phyloP scores from a whole-genome alignment of 2,113 vertebrate species.

The Tricholaema leucomelas region DNA sequence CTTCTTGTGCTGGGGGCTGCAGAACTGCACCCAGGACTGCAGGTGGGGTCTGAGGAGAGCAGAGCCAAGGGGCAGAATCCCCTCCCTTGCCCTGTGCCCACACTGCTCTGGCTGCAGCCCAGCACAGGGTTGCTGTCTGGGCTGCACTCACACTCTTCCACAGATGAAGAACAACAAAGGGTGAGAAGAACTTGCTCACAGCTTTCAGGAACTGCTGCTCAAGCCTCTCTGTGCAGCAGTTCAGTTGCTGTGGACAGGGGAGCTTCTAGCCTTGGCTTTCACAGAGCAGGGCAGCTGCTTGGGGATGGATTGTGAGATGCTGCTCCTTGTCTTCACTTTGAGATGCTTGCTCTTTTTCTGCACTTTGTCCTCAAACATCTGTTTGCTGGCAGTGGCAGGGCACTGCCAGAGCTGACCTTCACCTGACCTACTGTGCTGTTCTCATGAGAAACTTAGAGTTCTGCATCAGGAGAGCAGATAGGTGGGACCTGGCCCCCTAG shows the following conservation, averaged over 20 bases:
- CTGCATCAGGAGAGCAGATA: background rate
- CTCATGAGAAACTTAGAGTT: background rate
- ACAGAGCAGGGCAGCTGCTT: background rate
- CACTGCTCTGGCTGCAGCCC: too few species aligned
- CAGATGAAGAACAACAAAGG: conserved; percentile 79
- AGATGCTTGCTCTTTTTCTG: background rate
- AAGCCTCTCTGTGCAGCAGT: rapidly evolving
- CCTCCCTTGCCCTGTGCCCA: too few species aligned
- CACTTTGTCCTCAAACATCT: background rate
- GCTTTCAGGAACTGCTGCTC: background rate
- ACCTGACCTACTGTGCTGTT: conserved; percentile 15
- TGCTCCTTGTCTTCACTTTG: background rate
- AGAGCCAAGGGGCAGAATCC: too few species aligned
- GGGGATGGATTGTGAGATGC: background rate
- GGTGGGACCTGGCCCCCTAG: background rate
- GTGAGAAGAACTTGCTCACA: conserved; percentile 24
- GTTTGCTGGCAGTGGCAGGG: background rate
- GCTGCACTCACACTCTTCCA: too few species aligned
- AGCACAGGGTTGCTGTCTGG: too few species aligned
- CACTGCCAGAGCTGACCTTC: background rate
- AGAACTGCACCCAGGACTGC: too few species aligned
- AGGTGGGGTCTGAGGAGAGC: too few species aligned
- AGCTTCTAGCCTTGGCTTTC: background rate
- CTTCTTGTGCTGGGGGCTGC: too few species aligned
- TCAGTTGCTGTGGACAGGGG: background rate